Conservation (phyloP, 2,113 vertebrate genomes). For the Salvelinus fontinalis region DNA sequence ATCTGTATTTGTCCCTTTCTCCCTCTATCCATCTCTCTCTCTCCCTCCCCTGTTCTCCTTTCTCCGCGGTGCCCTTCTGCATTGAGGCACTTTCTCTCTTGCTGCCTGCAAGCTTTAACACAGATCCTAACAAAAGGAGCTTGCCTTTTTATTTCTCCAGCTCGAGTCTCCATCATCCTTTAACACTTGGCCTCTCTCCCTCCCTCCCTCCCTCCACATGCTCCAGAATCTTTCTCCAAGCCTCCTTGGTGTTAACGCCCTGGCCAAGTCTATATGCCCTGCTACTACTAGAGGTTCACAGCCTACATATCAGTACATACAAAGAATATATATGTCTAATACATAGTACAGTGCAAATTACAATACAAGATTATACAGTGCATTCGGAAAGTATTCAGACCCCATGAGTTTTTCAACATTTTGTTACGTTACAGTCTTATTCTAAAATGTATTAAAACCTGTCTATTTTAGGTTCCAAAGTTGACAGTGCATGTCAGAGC, state of each 20-base stretch:
- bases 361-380: too few species aligned
- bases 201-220: background rate
- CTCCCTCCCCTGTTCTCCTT: background rate
- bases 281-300: slow-evolving; percentile 23
- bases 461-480: too few species aligned
- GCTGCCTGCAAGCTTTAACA: background rate
- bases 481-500: too few species aligned
- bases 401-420: too few species aligned
- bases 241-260: slow-evolving; percentile 26
- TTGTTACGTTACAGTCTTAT: too few species aligned
- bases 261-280: slow-evolving; percentile 28
- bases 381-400: too few species aligned
- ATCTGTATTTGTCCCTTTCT: slow-evolving; percentile 1
- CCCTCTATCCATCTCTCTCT: background rate
- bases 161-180: background rate
- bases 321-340: too few species aligned
- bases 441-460: too few species aligned
- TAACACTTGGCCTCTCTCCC: slow-evolving; percentile 16
- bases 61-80: background rate
- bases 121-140: too few species aligned
- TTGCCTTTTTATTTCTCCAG: background rate
- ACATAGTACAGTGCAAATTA: too few species aligned
- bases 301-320: background rate
- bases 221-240: background rate
- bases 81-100: background rate